A percentile compares a stretch with the other conserved stretches of the same genome.
These are phyloP conservation scores for Phenacoccus solenopsis DNA, from an alignment of 1,140 invertebrate genomes.

Conservation along the genomic window DNA sequence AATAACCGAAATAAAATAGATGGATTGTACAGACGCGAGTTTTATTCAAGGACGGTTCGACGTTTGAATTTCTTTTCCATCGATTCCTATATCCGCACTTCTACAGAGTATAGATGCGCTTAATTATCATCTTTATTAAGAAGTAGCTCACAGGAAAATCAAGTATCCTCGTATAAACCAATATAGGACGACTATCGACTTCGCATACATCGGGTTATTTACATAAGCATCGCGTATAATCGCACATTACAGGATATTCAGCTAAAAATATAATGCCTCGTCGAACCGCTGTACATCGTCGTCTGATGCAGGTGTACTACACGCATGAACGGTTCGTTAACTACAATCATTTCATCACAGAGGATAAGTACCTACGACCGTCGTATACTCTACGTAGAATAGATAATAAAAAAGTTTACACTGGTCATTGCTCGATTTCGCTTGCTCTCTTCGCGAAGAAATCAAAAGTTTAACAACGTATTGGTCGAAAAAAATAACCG, in stretches of 20 bases:
- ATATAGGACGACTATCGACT: too few species aligned
- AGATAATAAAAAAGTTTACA: neutral
- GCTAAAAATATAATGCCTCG: neutral
- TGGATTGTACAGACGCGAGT: neutral
- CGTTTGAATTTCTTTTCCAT: too few species aligned
- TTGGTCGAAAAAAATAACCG: too few species aligned
- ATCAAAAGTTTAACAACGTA: neutral
- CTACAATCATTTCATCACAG: neutral
- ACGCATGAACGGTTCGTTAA: slow-evolving; percentile 1
- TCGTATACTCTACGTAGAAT: neutral
- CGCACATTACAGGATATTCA: neutral
- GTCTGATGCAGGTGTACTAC: neutral
- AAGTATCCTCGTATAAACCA: too few species aligned
- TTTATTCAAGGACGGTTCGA: neutral
- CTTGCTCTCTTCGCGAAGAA: neutral
- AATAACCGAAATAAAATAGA: neutral
- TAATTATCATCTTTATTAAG: too few species aligned
- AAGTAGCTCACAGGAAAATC: too few species aligned
- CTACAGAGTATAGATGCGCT: too few species aligned
- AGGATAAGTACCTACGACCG: neutral
- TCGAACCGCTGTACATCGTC: too few species aligned
- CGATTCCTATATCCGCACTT: too few species aligned
- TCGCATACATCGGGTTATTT: neutral
- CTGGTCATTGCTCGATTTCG: neutral
- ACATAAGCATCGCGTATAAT: neutral